Evolutionary conservation across 2,797 vertebrate genomes (phyloP), one percentile per base, ranked within the genome.

Genomic region (Sandelia bainsii): DNA sequence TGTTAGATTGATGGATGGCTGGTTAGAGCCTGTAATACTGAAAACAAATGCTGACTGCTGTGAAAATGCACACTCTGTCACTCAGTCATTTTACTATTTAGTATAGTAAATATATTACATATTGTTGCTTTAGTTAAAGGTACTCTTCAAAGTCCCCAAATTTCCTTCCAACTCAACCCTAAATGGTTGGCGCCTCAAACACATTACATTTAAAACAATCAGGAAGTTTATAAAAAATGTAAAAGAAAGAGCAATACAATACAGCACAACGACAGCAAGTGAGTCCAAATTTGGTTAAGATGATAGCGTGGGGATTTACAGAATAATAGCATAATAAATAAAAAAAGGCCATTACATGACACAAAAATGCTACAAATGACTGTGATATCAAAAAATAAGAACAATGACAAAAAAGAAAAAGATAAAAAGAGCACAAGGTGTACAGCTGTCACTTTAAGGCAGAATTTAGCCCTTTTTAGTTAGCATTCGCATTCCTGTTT

Each of bases 401-500:
- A 42, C 40, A 42, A 42, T 5, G 40, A 16, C 12, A 46, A n/a
- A n/a, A n/a, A n/a, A n/a, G n/a, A n/a, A n/a, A n/a, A n/a, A 46
- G 1, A 45, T 8, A 7, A 46, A n/a, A 45, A 8, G 17, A 45
- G 0, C 20, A 19, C 23, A 37, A 17, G 19, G 27, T 63, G 13
- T 27, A 20, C 19, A 27, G 39, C 9, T 22, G 4, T 37, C 37
- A 45, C 8, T 17, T 32, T 20, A 20, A 60, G 19, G 19, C 63
- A 56, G 22, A 57, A 46, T 54, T 27, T 7, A 60, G 25, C 42
- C 25, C 32, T 68, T 75, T 12, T 29, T 29, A 4, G 19, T 46
- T 13, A 42, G 50, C 22, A 39, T 34, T 45, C 42, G 8, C 5
- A 6, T 42, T 42, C 37, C 10, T 46, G 22, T 8, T 54, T 50